These are phyloP conservation scores for Drosophila tropicalis DNA, from an alignment of 1,140 invertebrate genomes.

Conservation along the genomic window DNA sequence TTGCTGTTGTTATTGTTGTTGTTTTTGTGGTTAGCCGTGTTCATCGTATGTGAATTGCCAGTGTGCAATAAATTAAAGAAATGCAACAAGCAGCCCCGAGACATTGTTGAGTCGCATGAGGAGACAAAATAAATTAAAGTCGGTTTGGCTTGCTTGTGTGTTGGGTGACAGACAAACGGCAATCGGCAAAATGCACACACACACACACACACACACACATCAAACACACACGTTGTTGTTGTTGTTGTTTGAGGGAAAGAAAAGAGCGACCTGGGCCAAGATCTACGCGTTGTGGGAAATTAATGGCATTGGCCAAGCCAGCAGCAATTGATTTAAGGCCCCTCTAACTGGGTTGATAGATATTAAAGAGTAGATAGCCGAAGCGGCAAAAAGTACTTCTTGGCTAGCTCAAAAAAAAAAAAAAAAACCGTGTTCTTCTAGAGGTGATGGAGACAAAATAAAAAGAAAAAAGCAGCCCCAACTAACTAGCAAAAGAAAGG, in stretches of 20 bases:
- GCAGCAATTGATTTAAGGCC: constrained; percentile 55
- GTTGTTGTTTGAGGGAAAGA: not conserved
- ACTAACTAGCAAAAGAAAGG: constrained; percentile 30
- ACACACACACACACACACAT: not conserved
- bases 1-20: not conserved
- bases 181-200: constrained; percentile 25
- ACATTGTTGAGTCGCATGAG: constrained; percentile 58
- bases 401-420: not conserved
- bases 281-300: constrained; percentile 43
- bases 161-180: constrained; percentile 35
- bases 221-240: too few species aligned
- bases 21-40: constrained; percentile 1
- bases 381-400: constrained; percentile 7
- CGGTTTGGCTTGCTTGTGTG: constrained; percentile 1
- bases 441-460: not conserved
- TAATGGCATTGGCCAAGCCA: constrained; percentile 40
- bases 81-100: constrained; percentile 49
- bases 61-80: constrained; percentile 61
- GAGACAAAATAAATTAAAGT: constrained; percentile 70
- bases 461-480: not conserved
- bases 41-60: constrained; percentile 10
- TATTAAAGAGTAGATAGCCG: constrained; percentile 51
- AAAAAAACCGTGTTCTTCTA: not conserved
- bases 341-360: constrained; percentile 29
- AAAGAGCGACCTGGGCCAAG: constrained; percentile 11